Conservation (phyloP, 2,888 invertebrate species). For the Eledona agricola region DNA sequence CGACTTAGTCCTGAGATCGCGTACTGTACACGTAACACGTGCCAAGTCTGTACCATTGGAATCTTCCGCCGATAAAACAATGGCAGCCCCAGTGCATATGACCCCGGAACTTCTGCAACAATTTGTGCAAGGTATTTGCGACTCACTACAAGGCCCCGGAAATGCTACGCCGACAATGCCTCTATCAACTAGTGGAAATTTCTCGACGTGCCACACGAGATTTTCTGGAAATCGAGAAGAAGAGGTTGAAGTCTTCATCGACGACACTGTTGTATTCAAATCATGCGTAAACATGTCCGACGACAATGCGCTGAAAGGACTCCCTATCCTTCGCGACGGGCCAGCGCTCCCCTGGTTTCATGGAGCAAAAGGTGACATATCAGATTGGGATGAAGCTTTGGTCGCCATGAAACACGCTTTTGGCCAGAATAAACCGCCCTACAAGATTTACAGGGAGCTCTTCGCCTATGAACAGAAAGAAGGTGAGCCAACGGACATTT, state of each 20-base stretch:
- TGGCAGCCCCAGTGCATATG: no score
- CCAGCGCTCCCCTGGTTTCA: conserved; percentile 44
- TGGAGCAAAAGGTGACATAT: no score
- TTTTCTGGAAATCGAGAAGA: conserved; percentile 35
- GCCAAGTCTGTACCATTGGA: no score
- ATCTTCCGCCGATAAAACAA: no score
- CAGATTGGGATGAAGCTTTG: no score
- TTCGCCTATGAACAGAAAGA: conserved; percentile 31
- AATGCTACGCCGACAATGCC: no score
- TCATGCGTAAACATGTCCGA: conserved; percentile 42
- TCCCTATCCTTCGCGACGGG: conserved; percentile 43
- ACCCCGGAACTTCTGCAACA: no score
- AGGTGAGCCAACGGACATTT: conserved; percentile 27
- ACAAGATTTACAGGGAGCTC: conserved; percentile 34
- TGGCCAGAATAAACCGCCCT: conserved; percentile 32
- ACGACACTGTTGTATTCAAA: conserved; percentile 42
- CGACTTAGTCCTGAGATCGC: no score
- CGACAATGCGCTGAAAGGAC: conserved; percentile 41
- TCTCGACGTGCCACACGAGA: conserved; percentile 36
- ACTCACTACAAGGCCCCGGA: no score
- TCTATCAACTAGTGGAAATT: no score
- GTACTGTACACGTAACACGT: no score
- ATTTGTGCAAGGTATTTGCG: no score
- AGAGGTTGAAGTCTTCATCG: conserved; percentile 43
- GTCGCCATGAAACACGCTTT: conserved; percentile 38